Evolutionary conservation across 2,888 invertebrate species (phyloP).

Genomic region (Orthosia incerta): DNA sequence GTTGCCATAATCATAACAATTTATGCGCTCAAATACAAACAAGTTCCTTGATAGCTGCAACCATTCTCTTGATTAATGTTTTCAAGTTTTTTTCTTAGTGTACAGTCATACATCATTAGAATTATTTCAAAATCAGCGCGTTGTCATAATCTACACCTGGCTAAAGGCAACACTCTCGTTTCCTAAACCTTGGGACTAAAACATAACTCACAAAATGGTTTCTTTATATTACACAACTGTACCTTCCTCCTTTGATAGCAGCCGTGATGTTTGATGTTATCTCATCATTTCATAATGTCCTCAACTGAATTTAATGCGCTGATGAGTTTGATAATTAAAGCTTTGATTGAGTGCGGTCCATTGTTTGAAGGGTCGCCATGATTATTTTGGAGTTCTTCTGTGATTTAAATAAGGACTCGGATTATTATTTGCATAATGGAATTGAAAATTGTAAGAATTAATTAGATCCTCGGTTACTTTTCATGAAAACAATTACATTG

Average conservation of each 20-base stretch:
- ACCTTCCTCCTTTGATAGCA: not conserved
- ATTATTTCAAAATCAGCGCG: too few species aligned
- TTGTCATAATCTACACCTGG: too few species aligned
- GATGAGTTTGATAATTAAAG: constrained; percentile 37
- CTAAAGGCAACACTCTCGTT: too few species aligned
- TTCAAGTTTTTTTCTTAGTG: too few species aligned
- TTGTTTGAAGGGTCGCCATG: constrained; percentile 35
- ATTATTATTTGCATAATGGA: constrained; percentile 51
- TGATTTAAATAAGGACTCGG: constrained; percentile 40
- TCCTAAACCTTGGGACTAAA: not conserved
- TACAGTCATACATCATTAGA: too few species aligned
- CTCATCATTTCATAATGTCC: constrained; percentile 7
- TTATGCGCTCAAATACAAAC: too few species aligned
- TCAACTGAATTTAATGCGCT: constrained; percentile 15
- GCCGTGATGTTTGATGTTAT: constrained; percentile 5
- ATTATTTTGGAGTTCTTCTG: constrained; percentile 43
- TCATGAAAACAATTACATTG: too few species aligned
- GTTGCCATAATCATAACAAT: too few species aligned
- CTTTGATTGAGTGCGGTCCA: constrained; percentile 26
- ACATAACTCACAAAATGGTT: not conserved
- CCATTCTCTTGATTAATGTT: too few species aligned
- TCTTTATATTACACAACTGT: not conserved
- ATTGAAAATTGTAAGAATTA: constrained; percentile 46
- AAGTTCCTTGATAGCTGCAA: too few species aligned
- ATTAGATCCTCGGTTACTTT: constrained; percentile 2